These are phyloP conservation scores for Periophthalmus modestus DNA, from an alignment of 2,113 vertebrate species.

Conservation along the genomic window DNA sequence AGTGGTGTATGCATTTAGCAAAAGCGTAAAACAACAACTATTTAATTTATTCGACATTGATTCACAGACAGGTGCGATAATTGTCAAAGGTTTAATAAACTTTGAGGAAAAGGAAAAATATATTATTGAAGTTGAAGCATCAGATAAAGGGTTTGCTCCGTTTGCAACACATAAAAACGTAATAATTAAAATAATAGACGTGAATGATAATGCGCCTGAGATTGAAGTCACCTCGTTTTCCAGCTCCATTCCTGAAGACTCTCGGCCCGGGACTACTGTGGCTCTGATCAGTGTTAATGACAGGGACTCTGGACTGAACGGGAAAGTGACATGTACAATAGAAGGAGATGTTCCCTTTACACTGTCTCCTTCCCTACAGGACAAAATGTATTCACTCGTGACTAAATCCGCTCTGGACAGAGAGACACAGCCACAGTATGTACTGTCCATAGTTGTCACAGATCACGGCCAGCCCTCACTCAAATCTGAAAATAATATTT, in stretches of 20 bases:
- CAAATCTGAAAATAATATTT: too few species aligned
- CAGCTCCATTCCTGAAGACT: too few species aligned
- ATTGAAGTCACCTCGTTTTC: too few species aligned
- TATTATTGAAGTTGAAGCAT: constrained; percentile 71
- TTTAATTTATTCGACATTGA: constrained; percentile 58
- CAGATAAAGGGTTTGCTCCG: constrained; percentile 51
- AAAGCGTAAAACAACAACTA: constrained; percentile 35
- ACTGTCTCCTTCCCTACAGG: too few species aligned
- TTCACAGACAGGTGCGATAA: constrained; percentile 59
- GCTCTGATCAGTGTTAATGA: too few species aligned
- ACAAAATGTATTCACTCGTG: neutral
- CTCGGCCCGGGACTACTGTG: too few species aligned
- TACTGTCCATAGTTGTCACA: constrained; percentile 69
- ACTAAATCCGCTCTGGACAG: constrained; percentile 48
- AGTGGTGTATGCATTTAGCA: constrained; percentile 65
- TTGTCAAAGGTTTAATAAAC: constrained; percentile 60
- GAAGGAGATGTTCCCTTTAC: too few species aligned
- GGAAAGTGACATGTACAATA: too few species aligned
- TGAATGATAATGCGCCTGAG: too few species aligned
- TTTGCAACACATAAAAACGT: constrained; percentile 56
- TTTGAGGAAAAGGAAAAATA: constrained; percentile 61
- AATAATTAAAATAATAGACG: constrained; percentile 50
- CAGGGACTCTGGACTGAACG: too few species aligned
- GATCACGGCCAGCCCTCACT: too few species aligned
- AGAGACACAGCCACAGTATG: constrained; percentile 55